Percentiles rank a stretch among this genome's conserved stretches.
These are phyloP conservation scores for Musca vetustissima DNA, from an alignment of 1,140 invertebrate genomes.

Conservation along the genomic window DNA sequence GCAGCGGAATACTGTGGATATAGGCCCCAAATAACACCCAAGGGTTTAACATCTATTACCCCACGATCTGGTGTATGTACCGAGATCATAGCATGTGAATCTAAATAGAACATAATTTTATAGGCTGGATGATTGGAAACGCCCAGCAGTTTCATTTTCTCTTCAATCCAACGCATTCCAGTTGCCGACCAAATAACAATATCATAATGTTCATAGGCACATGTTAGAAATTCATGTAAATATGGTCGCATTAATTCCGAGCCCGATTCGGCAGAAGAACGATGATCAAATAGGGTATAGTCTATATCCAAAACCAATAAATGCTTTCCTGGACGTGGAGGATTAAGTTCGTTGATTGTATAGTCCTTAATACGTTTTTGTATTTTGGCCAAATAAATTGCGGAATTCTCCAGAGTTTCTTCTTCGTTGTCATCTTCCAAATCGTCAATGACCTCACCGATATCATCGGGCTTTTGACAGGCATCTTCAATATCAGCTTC, in stretches of 20 bases:
- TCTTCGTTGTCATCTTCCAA: constrained; percentile 86
- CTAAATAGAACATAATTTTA: constrained; percentile 91
- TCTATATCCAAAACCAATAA: constrained; percentile 95
- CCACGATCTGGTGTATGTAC: constrained; percentile 69
- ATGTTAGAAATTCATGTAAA: constrained; percentile 90
- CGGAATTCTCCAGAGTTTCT: constrained; percentile 58
- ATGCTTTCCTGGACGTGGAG: constrained; percentile 81
- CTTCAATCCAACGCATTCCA: constrained; percentile 97
- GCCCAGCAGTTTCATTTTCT: constrained; percentile 93
- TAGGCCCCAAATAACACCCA: constrained; percentile 97
- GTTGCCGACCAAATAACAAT: constrained; percentile 95
- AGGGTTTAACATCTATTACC: constrained; percentile 83
- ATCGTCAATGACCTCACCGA: constrained; percentile 85
- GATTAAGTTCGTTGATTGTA: constrained; percentile 80
- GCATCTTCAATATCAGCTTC: constrained; percentile 88
- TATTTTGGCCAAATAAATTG: constrained; percentile 74
- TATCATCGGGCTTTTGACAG: constrained; percentile 73
- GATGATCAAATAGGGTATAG: constrained; percentile 95
- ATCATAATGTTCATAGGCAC: constrained; percentile 88
- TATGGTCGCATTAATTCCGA: constrained; percentile 91
- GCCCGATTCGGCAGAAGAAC: constrained; percentile 87
- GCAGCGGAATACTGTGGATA: constrained; percentile 82
- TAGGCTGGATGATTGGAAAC: constrained; percentile 82
- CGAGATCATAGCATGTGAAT: constrained; percentile 92
- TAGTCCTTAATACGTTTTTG: constrained; percentile 84